Percentiles rank a stretch among this genome's conserved stretches.
Evolutionary conservation across 2,113 vertebrate species (phyloP).

Genomic region (Centropristis striata): DNA sequence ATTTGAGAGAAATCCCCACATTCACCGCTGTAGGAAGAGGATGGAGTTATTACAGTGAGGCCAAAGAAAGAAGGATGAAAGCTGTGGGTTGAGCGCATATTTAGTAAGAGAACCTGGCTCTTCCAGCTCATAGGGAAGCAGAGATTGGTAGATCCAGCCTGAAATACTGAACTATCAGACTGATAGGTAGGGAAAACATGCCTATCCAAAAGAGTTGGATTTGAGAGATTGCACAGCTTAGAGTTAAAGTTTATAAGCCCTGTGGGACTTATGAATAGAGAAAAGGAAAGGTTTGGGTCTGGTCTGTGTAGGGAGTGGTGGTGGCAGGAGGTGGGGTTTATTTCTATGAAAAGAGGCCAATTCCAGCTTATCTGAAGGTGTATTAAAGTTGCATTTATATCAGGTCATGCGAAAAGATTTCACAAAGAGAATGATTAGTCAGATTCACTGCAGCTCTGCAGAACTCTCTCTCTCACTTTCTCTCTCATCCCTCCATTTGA

Average conservation of each 20-base stretch:
- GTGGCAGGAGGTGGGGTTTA: neutral
- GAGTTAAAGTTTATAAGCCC: slow-evolving; percentile 59
- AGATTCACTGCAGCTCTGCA: slow-evolving; percentile 58
- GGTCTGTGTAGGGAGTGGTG: neutral
- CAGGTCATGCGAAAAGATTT: slow-evolving; percentile 42
- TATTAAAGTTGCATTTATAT: slow-evolving; percentile 54
- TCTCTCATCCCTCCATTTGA: slow-evolving; percentile 20
- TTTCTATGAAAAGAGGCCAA: slow-evolving; percentile 65
- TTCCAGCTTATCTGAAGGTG: slow-evolving; percentile 67
- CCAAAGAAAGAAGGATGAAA: slow-evolving; percentile 10
- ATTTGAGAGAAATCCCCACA: neutral
- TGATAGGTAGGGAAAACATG: slow-evolving; percentile 27
- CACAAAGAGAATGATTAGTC: slow-evolving; percentile 60
- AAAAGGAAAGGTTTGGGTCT: slow-evolving; percentile 12
- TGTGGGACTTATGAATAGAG: slow-evolving; percentile 47
- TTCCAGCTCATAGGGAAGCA: slow-evolving; percentile 18
- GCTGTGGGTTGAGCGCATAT: slow-evolving; percentile 16
- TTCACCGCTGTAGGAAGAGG: neutral
- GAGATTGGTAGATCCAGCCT: slow-evolving; percentile 30
- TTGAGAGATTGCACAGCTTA: slow-evolving; percentile 58
- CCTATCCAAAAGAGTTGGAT: slow-evolving; percentile 56
- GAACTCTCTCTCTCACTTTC: neutral
- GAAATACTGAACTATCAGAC: slow-evolving; percentile 28
- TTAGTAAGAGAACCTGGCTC: slow-evolving; percentile 14
- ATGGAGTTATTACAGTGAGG: slow-evolving; percentile 15